Base-by-base conservation (phyloP, 2,797 vertebrate genomes). In the Meda fulgida region DNA sequence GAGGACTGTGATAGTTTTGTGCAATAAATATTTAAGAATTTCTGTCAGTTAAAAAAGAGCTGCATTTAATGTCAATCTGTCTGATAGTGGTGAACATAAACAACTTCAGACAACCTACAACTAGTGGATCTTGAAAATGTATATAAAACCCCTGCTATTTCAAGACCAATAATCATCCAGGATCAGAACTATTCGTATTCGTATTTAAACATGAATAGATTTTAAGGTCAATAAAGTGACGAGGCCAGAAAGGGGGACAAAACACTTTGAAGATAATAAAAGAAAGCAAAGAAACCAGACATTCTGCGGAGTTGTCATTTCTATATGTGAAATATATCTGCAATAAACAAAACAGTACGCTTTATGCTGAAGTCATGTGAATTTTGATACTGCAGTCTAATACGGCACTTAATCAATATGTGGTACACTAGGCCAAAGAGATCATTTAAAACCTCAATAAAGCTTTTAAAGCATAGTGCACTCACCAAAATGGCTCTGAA, bases 401-500 rank as follows among this genome's bases (percentile, higher is more conserved):
- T 87, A 84, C n/a, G 4, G 69, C 38, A 85, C 80, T 69, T 85
- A 87, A 77, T 87, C 87, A 76, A 90, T 88, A 80, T 46, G 14
- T 66, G 3, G 18, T 77, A 51, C 79, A 77, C 81, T 69, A 72
- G 67, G 58, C 65, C 40, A 16, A 58, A 58, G 10, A 73, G 34
- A 84, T 79, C 5, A 36, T 65, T 34, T 53, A 72, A 85, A 83
- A 58, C 66, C 76, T 31, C 63, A 72, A 38, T 29, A 69, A 78
- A 70, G 29, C 78, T 80, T 85, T 85, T 63, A 80, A 69, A 55
- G 11, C n/a, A 58, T 38, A 21, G 38, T n/a, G 48, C 40, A 89
- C 96, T 98, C 92, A 99, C 98, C 96, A 99, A 92, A 90, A 99
- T 98, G 89, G 98, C 98, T 91, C 98, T 95, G 94, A 99, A 99